Evolutionary conservation across 1,140 invertebrate species (phyloP), one percentile per base, ranked within the genome.

Genomic region (Lysiphlebus fabarum): DNA sequence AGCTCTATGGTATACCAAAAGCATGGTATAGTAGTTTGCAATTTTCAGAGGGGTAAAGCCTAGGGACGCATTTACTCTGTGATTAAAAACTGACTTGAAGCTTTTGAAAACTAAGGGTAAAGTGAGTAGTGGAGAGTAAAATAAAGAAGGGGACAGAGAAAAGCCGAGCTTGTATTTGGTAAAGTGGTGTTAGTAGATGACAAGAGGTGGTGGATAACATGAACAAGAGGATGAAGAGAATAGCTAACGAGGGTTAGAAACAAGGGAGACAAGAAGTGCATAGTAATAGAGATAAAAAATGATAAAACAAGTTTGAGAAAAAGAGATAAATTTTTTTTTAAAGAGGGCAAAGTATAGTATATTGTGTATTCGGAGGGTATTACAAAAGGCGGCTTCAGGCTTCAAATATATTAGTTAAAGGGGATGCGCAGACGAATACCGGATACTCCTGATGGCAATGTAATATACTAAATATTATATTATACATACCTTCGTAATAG

Each of bases 321-420:
- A 56, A 42, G 54, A 53, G 56, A 7, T 12, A 42, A 48, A 42
- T 11, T 60, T n/a, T n/a, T n/a, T n/a, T n/a, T 51, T 36, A 55
- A 45, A 43, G 38, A 44, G 45, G 17, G 17, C 17, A 40, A 58
- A 53, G 36, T 59, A 43, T 62, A 63, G 66, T 70, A 71, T 71
- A 70, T 71, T 71, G 63, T 72, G 65, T 71, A 71, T 72, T 71
- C 59, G 67, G 63, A 66, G 62, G 57, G 64, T 67, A 70, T 66
- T 68, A 68, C 64, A 70, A 67, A 66, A 65, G 67, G 67, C 66
- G 62, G 62, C 61, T 44, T 63, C 49, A 9, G 34, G 36, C 61
- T 66, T 50, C 61, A 70, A 67, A 69, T 72, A 70, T 69, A 72
- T 70, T 67, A 70, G 66, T 70, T 70, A 70, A 72, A 69, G 66